These are phyloP conservation scores for Strigops habroptila DNA, from an alignment of 2,113 vertebrate genomes.

Conservation along the genomic window DNA sequence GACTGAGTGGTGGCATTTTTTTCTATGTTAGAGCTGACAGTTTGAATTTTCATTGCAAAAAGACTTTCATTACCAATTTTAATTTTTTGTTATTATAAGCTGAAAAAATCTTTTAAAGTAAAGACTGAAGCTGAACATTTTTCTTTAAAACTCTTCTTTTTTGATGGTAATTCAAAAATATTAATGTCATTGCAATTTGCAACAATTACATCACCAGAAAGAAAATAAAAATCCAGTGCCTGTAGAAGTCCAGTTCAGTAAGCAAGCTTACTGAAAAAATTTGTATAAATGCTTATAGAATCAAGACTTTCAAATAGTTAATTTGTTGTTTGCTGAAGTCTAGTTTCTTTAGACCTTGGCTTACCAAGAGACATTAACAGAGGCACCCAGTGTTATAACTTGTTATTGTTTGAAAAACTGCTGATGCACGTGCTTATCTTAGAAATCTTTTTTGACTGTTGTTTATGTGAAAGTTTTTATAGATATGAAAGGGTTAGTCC, in stretches of 20 bases:
- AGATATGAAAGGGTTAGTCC: not conserved
- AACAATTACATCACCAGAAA: not conserved
- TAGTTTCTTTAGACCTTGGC: not conserved
- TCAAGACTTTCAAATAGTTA: not conserved
- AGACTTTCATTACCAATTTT: not conserved
- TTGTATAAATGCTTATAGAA: not conserved
- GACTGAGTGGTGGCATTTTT: not conserved
- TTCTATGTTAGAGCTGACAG: not conserved
- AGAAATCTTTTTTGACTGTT: not conserved
- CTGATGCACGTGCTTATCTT: not conserved
- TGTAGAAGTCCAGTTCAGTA: not conserved
- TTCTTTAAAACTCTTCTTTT: not conserved
- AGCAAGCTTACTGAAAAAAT: not conserved
- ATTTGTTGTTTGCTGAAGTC: not conserved
- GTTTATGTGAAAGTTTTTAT: not conserved
- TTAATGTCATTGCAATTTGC: not conserved
- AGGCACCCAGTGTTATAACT: rapidly evolving
- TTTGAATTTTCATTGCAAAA: not conserved
- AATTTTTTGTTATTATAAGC: not conserved
- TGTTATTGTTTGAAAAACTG: not conserved
- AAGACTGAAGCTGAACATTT: not conserved
- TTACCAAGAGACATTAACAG: not conserved
- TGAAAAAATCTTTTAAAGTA: not conserved
- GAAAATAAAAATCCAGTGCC: not conserved
- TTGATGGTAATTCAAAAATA: not conserved